Evolutionary conservation across 2,888 invertebrate genomes (phyloP).

Genomic region (Anorthoa munda): DNA sequence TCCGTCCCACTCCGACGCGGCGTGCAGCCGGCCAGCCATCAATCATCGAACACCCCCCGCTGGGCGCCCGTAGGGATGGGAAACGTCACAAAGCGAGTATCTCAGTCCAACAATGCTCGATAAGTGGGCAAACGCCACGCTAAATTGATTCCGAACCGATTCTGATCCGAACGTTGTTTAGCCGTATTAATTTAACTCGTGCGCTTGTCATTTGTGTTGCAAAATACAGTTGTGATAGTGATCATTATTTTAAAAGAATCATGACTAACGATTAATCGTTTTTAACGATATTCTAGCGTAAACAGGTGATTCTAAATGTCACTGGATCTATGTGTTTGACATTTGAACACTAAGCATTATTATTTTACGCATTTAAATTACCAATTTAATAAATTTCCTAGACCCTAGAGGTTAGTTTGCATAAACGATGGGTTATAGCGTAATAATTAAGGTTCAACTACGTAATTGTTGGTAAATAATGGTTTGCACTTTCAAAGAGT

Average conservation of each 20-base stretch:
- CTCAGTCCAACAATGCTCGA: constrained; percentile 86
- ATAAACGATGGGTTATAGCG: constrained; percentile 39
- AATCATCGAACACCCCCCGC: constrained; percentile 90
- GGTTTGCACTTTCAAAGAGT: constrained; percentile 1
- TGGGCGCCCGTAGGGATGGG: constrained; percentile 88
- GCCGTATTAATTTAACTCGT: constrained; percentile 76
- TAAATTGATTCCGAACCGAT: constrained; percentile 87
- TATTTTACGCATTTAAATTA: constrained; percentile 30
- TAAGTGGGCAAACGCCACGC: constrained; percentile 88
- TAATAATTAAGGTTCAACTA: constrained; percentile 35
- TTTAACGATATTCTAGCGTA: constrained; percentile 39
- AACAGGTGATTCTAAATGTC: constrained; percentile 56
- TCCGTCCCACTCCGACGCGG: constrained; percentile 75
- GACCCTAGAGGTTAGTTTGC: constrained; percentile 30
- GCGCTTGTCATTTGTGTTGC: constrained; percentile 54
- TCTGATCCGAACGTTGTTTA: constrained; percentile 81
- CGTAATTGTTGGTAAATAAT: constrained; percentile 49
- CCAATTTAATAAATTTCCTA: constrained; percentile 20
- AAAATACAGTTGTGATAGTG: constrained; percentile 37
- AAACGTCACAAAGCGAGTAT: constrained; percentile 86
- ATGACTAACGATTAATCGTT: constrained; percentile 22
- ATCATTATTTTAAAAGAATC: constrained; percentile 28
- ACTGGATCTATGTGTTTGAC: constrained; percentile 27
- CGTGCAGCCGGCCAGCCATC: constrained; percentile 87
- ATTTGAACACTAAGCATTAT: constrained; percentile 27